Evolutionary conservation across 1,140 invertebrate genomes (phyloP), one percentile per base, ranked within the genome.

Genomic region (Tribolium castaneum): DNA sequence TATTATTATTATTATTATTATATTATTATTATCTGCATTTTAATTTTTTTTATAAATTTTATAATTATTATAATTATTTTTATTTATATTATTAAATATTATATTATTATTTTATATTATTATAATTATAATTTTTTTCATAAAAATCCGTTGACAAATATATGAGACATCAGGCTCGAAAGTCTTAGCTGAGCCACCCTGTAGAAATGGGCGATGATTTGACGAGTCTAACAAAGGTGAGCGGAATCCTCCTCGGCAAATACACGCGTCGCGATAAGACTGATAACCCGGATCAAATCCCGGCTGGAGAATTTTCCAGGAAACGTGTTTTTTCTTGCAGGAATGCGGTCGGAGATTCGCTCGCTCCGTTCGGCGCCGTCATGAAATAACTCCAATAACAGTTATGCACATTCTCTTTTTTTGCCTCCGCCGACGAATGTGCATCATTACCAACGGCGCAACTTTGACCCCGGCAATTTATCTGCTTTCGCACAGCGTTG

Each of bases 401-500:
- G 59, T 66, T 66, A 66, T 66, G 59, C 59, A 66, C 59, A 66
- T 66, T 66, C 59, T 66, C 59, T 66, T 66, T 66, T n/a, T 66
- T 66, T 66, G 22, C 54, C 39, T 35, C 30, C 25, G 59, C 59
- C 59, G 59, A 66, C 59, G 59, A 66, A 66, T 66, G 59, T 66
- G 59, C 59, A 66, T 66, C 59, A 66, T 66, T 66, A 66, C 71
- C 49, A 12, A 73, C 49, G 52, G 71, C 39, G 50, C 70, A 72
- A 72, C 71, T 73, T 73, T 73, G 71, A 73, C 71, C 71, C 30
- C 50, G 13, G 30, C 71, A 51, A 73, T 73, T 73, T 73, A 73
- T 62, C 56, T 62, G 56, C 19, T 62, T 66, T 66, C n/a, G 59
- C 30, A 35, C 4, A 25, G 6, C 35, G 30, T 13, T 39, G 59